Evolutionary conservation across 2,888 invertebrate genomes (phyloP).

Genomic region (Eupeodes luniger): DNA sequence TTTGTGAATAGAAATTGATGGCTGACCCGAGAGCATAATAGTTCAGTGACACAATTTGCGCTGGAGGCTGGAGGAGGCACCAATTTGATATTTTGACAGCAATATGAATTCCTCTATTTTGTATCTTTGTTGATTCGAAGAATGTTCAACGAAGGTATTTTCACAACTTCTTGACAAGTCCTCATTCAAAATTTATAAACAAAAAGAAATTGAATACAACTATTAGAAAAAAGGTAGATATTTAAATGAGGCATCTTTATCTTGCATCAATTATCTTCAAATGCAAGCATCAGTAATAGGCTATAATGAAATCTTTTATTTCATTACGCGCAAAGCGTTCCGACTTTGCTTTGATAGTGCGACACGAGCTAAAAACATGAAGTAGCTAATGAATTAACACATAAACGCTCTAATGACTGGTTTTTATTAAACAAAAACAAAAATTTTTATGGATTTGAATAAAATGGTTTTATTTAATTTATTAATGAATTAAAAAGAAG

Average conservation of each 20-base stretch:
- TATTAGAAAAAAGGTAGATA: neutral
- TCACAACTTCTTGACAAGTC: neutral
- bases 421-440: slow-evolving; percentile 9
- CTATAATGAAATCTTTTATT: neutral
- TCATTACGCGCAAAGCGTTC: neutral
- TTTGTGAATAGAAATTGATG: neutral
- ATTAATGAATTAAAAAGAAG: slow-evolving; percentile 11
- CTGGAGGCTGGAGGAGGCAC: too few species aligned
- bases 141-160: neutral
- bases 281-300: neutral
- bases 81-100: neutral
- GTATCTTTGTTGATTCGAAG: neutral
- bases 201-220: neutral
- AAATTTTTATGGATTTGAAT: slow-evolving; percentile 5
- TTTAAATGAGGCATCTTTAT: neutral
- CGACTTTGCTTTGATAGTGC: neutral
- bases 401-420: neutral
- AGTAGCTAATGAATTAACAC: slow-evolving; percentile 27
- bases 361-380: neutral
- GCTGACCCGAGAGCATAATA: too few species aligned
- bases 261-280: neutral
- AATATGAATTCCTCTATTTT: neutral
- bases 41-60: too few species aligned
- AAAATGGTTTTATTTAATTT: slow-evolving; percentile 13
- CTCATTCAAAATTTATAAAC: neutral